Conservation (phyloP, 2,797 vertebrate genomes). For the Hyperoplus immaculatus region DNA sequence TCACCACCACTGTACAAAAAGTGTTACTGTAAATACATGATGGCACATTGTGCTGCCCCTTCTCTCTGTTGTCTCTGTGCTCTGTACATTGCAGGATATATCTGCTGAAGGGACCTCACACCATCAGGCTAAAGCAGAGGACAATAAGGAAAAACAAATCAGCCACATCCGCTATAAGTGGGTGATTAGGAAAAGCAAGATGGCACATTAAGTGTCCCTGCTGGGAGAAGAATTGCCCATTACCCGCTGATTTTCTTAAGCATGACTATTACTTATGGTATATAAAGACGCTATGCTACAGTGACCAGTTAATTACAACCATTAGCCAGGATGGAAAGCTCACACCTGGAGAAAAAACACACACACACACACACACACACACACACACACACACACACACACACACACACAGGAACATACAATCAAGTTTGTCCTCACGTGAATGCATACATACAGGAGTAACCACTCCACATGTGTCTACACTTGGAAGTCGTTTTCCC, state of each 20-base stretch:
- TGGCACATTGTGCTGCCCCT: not conserved
- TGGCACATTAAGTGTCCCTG: conserved; percentile 76
- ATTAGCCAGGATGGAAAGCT: conserved; percentile 65
- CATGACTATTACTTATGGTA: conserved; percentile 77
- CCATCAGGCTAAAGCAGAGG: conserved; percentile 31
- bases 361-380: too few relatives aligned
- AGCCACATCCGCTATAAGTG: conserved; percentile 76
- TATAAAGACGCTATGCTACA: conserved; percentile 61
- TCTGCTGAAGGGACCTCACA: conserved; percentile 20
- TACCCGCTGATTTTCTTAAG: conserved; percentile 75
- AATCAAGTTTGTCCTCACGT: not conserved
- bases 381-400: conserved; percentile 14
- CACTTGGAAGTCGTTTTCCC: conserved; percentile 9
- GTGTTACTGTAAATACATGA: not conserved
- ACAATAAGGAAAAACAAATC: conserved; percentile 72
- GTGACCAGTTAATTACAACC: conserved; percentile 77
- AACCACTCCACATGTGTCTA: conserved; percentile 41
- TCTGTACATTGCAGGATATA: conserved; percentile 17
- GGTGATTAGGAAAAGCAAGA: conserved; percentile 79
- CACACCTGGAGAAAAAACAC: conserved; percentile 65
- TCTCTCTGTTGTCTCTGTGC: conserved; percentile 1
- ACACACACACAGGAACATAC: conserved; percentile 20
- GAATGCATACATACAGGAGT: conserved; percentile 4
- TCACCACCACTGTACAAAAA: not conserved
- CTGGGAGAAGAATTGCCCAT: conserved; percentile 79